Percentiles rank a stretch among this genome's conserved stretches.
Evolutionary conservation across 2,888 invertebrate species (phyloP).

Genomic region (Macaria liturata): DNA sequence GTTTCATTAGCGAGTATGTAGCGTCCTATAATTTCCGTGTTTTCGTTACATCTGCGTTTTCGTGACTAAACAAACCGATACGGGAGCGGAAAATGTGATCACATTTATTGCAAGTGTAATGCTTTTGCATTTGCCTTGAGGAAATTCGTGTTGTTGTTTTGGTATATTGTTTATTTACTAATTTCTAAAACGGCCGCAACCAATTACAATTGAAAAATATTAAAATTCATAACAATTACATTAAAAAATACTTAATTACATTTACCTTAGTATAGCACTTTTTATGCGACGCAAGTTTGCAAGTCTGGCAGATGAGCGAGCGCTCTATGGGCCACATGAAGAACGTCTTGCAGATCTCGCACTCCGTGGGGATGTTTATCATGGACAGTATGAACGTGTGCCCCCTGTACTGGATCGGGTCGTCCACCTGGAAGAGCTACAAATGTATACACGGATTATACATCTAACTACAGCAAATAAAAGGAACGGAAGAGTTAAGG

Average conservation of each 20-base stretch:
- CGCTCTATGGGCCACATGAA: conserved; percentile 98
- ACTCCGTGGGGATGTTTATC: conserved; percentile 97
- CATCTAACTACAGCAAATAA: conserved; percentile 8
- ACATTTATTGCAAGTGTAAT: too few species aligned
- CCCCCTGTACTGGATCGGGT: conserved; percentile 88
- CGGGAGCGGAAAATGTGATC: too few species aligned
- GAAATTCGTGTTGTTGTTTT: too few species aligned
- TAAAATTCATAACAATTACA: background rate
- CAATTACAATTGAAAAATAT: too few species aligned
- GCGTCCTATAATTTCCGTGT: too few species aligned
- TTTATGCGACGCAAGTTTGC: conserved; percentile 96
- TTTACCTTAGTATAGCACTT: conserved; percentile 93
- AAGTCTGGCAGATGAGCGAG: conserved; percentile 89
- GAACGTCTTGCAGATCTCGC: conserved; percentile 96
- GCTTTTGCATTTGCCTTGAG: too few species aligned
- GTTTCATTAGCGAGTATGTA: too few species aligned
- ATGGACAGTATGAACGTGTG: conserved; percentile 94
- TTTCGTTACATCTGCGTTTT: too few species aligned
- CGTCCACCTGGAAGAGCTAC: conserved; percentile 78
- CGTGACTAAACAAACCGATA: too few species aligned
- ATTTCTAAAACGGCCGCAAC: too few species aligned
- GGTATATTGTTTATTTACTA: too few species aligned
- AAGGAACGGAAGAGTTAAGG: background rate
- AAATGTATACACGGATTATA: conserved; percentile 12
- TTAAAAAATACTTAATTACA: background rate